A percentile compares a stretch with the other conserved stretches of the same genome.
These are phyloP conservation scores for Drosophila rhopaloa DNA, from an alignment of 1,140 invertebrate genomes.

Conservation along the genomic window DNA sequence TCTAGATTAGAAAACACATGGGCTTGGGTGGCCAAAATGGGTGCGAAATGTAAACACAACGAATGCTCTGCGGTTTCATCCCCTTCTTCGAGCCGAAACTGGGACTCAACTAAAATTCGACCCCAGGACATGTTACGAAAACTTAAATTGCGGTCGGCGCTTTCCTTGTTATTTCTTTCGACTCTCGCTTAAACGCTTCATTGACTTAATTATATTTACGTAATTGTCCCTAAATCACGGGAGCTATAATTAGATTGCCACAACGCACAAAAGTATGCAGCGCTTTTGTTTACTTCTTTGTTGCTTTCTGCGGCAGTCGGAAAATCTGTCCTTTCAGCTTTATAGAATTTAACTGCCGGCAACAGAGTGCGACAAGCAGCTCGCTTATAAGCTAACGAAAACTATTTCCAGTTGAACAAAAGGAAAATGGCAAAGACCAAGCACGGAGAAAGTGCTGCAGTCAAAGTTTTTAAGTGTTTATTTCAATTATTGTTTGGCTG, in stretches of 20 bases:
- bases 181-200: slow-evolving; percentile 55
- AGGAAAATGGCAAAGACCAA: slow-evolving; percentile 25
- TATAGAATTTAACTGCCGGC: slow-evolving; percentile 71
- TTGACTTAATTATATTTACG: slow-evolving; percentile 74
- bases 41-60: slow-evolving; percentile 51
- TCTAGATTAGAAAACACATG: slow-evolving; percentile 32
- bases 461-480: slow-evolving; percentile 82
- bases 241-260: slow-evolving; percentile 53
- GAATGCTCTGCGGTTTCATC: slow-evolving; percentile 29
- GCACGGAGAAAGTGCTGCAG: slow-evolving; percentile 46
- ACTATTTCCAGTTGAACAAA: slow-evolving; percentile 60
- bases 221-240: slow-evolving; percentile 62
- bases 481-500: slow-evolving; percentile 81
- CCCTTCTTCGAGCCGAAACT: slow-evolving; percentile 12
- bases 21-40: slow-evolving; percentile 26
- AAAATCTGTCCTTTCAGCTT: slow-evolving; percentile 55
- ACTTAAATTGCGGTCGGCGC: slow-evolving; percentile 27
- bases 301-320: slow-evolving; percentile 1
- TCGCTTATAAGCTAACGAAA: slow-evolving; percentile 43
- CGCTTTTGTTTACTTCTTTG: slow-evolving; percentile 29
- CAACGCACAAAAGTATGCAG: slow-evolving; percentile 40
- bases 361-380: slow-evolving; percentile 27
- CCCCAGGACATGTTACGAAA: slow-evolving; percentile 40
- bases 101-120: slow-evolving; percentile 14
- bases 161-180: slow-evolving; percentile 34